Evolutionary conservation across 2,113 vertebrate species (phyloP).

Genomic region (Peromyscus maniculatus): DNA sequence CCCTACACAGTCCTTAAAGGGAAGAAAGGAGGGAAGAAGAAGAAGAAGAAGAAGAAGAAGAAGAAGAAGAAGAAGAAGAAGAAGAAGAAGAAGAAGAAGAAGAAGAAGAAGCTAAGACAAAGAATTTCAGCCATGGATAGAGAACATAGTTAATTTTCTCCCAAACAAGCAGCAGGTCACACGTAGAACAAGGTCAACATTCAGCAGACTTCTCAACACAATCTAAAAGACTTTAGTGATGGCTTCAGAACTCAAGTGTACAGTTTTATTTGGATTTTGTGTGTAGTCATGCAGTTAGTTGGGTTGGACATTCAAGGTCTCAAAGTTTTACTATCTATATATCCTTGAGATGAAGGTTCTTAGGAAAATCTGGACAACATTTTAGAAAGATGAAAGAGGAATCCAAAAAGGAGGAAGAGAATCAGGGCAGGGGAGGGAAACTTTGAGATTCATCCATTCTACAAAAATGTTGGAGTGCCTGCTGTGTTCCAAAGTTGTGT

Average conservation of each 20-base stretch:
- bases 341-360: not conserved
- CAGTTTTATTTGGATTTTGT: not conserved
- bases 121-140: not conserved
- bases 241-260: not conserved
- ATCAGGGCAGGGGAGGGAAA: not conserved
- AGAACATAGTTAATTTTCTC: not conserved
- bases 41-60: not conserved
- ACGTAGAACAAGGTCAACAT: not conserved
- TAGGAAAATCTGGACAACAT: not conserved
- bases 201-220: not conserved
- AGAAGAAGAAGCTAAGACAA: not conserved
- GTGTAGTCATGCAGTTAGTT: not conserved
- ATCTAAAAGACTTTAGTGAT: not conserved
- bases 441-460: not conserved
- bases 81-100: not conserved
- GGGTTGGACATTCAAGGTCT: not conserved
- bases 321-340: not conserved
- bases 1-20: not conserved
- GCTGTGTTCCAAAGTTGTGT: not conserved
- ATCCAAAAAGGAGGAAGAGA: not conserved
- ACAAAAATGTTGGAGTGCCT: not conserved
- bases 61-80: not conserved
- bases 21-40: not conserved
- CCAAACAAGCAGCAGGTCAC: not conserved
- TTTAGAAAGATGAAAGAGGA: constrained; percentile 31